Base-by-base conservation (phyloP, 1,140 invertebrate species). In the Planococcus citri region DNA sequence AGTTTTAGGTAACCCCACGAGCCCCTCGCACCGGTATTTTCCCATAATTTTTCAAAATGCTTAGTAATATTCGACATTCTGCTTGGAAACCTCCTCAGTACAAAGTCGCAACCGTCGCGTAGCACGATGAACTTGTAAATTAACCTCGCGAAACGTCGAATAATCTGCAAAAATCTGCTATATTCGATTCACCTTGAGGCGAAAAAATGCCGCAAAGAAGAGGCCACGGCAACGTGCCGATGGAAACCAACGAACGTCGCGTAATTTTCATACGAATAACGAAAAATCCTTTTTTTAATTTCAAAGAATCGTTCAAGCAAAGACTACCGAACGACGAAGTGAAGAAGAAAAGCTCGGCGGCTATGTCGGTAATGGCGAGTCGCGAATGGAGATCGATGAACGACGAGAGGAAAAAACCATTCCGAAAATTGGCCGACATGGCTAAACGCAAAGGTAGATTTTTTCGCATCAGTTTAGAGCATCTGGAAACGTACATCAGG, bases 271-370 rank as follows among this genome's bases (percentile, higher is more conserved):
- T 58, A n/a, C 17, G 21, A 58, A 58, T 58, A n/a, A 58, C 51
- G 51, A n/a, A 22, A 58, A 58, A 58, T 58, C 51, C 51, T 20
- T 58, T 58, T 58, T 58, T 58, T n/a, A 58, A 58, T 58, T 58
- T 58, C 17, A 58, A 22, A 58, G 21, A n/a, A 22, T n/a, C 3
- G 4, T 3, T 58, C 51, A n/a, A 22, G 51, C 51, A 58, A 6
- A 20, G 51, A n/a, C 6, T 22, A n/a, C 17, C 3, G 4, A 20
- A n/a, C 17, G 17, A n/a, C 4, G 51, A 22, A 58, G 17, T 22
- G 51, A 22, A 58, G 17, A 22, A 58, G 17, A 33, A 33, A 33
- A n/a, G 17, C 17, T 4, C 51, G 4, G 51, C 17, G 4, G 51
- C 21, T 3, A 58, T 58, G 6, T 58, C 51, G 17, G 21, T 22